These are phyloP conservation scores for Drosophila neocordata DNA, from an alignment of 1,140 invertebrate species.

Conservation along the genomic window DNA sequence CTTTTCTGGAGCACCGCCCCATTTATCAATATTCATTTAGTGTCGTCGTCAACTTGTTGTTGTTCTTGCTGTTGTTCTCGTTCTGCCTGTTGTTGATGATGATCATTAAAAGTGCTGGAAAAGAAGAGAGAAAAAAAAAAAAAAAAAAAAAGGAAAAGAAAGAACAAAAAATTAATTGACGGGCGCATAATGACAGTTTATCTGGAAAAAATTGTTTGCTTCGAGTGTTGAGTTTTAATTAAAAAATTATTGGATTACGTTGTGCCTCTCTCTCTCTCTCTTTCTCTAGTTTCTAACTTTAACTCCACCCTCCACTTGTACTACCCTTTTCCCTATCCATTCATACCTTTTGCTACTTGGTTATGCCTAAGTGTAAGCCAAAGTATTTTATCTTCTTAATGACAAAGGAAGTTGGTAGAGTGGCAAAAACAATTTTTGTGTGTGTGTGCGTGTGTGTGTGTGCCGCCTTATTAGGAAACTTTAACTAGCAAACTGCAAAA, in stretches of 20 bases:
- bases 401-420: constrained; percentile 50
- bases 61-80: constrained; percentile 34
- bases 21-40: constrained; percentile 82
- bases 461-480: constrained; percentile 25
- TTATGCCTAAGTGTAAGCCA: constrained; percentile 82
- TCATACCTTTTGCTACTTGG: constrained; percentile 69
- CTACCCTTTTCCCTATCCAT: background rate
- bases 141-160: constrained; percentile 17
- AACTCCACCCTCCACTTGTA: too few species aligned
- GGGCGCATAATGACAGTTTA: constrained; percentile 80
- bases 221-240: constrained; percentile 81
- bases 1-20: constrained; percentile 71
- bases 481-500: constrained; percentile 15
- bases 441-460: too few species aligned
- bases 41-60: constrained; percentile 66
- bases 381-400: constrained; percentile 82
- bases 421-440: constrained; percentile 59
- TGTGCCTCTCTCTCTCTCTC: constrained; percentile 28
- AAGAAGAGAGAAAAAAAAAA: constrained; percentile 25
- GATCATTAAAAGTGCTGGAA: constrained; percentile 62
- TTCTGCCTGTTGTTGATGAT: constrained; percentile 61
- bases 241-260: constrained; percentile 80
- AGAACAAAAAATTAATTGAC: constrained; percentile 76
- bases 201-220: constrained; percentile 81
- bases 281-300: too few species aligned